Evolutionary conservation across 2,113 vertebrate species (phyloP), one percentile per base, ranked within the genome.

Genomic region (Neotoma lepida): DNA sequence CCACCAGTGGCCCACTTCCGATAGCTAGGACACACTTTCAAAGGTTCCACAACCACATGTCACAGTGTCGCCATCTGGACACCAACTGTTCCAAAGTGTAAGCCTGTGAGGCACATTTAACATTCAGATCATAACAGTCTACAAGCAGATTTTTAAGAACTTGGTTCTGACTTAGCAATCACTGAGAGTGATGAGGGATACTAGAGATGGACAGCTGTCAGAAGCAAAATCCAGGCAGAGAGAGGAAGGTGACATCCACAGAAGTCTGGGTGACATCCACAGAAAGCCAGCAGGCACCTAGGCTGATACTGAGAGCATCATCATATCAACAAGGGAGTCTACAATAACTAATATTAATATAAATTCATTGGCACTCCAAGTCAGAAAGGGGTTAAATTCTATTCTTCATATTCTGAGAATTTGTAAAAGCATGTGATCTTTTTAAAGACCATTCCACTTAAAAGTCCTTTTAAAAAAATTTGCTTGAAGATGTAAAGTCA

Each of bases 401-500:
- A 9, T 66, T 91, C 49, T 64, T 89, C 56, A 81, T 56, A 41
- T 18, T 56, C 39, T 82, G 82, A 87, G 82, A 95, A 87, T 24
- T 8, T 54, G 46, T 88, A 44, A 58, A 76, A 93, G 33, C 63
- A 24, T 49, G 33, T 49, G 17, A 49, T 92, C 78, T 64, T 96
- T 80, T 92, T 89, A 66, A 9, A 90, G 71, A 93, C 87, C 58
- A 87, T 94, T 92, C 73, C 94, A 63, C 74, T 95, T 73, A 89
- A 95, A 51, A 86, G 24, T 77, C 71, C 76, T 78, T 74, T 9
- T 39, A 54, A 54, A 80, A 86, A 91, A 89, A 74, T 56, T 94
- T 78, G 39, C 85, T 94, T 89, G 58, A 95, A 93, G 77, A 94
- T 90, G 86, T 64, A 88, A 95, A 95, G 93, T 64, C 85, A 78